Base-by-base conservation (phyloP, 2,797 vertebrate species). In the Lutra lutra region DNA sequence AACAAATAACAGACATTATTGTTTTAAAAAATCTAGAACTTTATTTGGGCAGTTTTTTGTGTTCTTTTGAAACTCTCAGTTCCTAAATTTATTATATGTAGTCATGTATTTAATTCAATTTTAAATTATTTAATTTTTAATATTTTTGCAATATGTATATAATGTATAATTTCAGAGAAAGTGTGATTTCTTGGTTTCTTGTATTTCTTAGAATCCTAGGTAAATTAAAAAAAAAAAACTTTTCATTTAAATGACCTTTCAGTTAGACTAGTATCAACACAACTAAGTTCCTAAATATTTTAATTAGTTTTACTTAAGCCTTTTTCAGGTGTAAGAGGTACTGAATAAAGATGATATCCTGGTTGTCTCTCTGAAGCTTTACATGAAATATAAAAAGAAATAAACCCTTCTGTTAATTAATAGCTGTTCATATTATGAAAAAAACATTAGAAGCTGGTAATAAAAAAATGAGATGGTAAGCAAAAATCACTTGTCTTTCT, bases 91-190 rank as follows among this genome's bases (percentile, higher is more conserved):
- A 68, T 82, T 72, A n/a, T 46, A 51, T 86, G 6, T 58, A 48
- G 73, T 83, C 43, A 66, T 70, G 8, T 92, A 92, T 93, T 93
- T 94, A 90, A 89, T 17, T 93, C 23, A 56, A 17, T 51, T 82
- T 95, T 94, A 88, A 73, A 66, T 75, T 86, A 86, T 94, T 96
- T 95, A 87, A 94, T 91, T 75, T 86, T 80, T n/a, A 94, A 3
- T 80, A 62, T 73, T 93, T 89, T 97, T 73, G 75, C 54, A 83
- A 64, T 93, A 62, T 43, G 0, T 93, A 13, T 68, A 46, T 82
- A n/a, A 35, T 88, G 13, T 88, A 2, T 84, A 73, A 89, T 86
- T 97, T 96, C 32, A 48, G 40, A 79, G 40, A 79, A 95, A 58
- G 4, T 89, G 17, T 83, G 18, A 25, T 13, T 86, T 97, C n/a